Conservation (phyloP, 2,797 vertebrate species). For the Labroides dimidiatus region DNA sequence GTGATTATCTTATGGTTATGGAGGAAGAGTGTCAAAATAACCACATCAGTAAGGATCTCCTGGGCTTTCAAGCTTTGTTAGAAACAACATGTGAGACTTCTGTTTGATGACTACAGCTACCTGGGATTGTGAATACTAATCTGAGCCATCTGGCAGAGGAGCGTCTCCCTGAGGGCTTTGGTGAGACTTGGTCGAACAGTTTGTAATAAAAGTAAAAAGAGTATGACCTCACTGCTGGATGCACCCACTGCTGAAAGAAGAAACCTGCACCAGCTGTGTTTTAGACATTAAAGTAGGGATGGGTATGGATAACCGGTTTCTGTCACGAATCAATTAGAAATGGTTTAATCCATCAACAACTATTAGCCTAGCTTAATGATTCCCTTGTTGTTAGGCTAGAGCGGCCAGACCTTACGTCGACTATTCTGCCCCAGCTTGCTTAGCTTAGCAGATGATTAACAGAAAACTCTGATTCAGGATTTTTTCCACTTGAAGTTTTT, state of each 20-base stretch:
- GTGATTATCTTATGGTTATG: slow-evolving; percentile 39
- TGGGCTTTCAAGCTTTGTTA: slow-evolving; percentile 66
- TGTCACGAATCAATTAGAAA: no score
- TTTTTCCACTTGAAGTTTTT: no score
- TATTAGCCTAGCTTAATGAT: no score
- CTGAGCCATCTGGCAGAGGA: slow-evolving; percentile 66
- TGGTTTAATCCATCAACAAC: no score
- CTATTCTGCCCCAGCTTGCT: no score
- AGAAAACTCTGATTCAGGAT: no score
- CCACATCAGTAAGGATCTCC: slow-evolving; percentile 37
- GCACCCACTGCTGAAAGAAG: slow-evolving; percentile 12
- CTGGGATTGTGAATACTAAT: slow-evolving; percentile 71
- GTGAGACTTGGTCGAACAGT: slow-evolving; percentile 59
- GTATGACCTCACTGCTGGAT: slow-evolving; percentile 46
- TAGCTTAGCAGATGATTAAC: no score
- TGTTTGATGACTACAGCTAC: slow-evolving; percentile 63
- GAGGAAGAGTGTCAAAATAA: slow-evolving; percentile 41
- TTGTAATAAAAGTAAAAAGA: slow-evolving; percentile 40
- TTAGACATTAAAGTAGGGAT: no score
- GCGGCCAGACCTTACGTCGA: no score
- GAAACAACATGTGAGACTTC: slow-evolving; percentile 65
- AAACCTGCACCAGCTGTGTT: not conserved
- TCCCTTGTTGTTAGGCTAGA: no score
- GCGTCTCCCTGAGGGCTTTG: slow-evolving; percentile 29
- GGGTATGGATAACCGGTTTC: no score